Conservation (phyloP, 37 sponge, comb jelly and placozoan species). For the Ephydatia muelleri region DNA sequence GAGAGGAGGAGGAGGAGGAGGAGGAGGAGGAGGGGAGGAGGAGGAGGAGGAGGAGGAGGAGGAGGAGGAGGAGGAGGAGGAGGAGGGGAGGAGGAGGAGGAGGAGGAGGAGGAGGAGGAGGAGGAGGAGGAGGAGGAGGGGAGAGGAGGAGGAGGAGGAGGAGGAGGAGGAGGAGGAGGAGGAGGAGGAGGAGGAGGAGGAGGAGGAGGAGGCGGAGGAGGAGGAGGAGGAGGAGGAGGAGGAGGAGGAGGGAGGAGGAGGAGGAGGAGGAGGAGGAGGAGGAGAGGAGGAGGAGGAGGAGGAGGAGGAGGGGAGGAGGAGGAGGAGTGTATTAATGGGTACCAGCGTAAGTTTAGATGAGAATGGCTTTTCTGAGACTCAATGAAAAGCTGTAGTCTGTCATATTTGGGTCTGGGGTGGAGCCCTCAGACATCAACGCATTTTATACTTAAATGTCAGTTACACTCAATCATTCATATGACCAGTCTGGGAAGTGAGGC, state of each 20-base stretch:
- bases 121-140: background rate
- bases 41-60: background rate
- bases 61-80: background rate
- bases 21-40: background rate
- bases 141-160: background rate
- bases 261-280: background rate
- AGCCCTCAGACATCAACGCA: too few species aligned
- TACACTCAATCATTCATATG: too few species aligned
- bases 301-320: background rate
- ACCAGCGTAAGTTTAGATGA: too few species aligned
- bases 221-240: slow-evolving; percentile 11
- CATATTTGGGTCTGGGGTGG: too few species aligned
- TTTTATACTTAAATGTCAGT: too few species aligned
- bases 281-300: background rate
- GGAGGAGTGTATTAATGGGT: too few species aligned
- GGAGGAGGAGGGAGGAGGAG: background rate
- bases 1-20: background rate
- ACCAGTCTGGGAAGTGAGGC: too few species aligned
- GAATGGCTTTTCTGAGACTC: too few species aligned
- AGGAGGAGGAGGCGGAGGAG: background rate
- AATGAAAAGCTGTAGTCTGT: too few species aligned
- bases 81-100: background rate
- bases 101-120: background rate
- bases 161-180: background rate
- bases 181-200: background rate